Base-by-base conservation (phyloP, 2,888 invertebrate genomes). In the Holacanthella duospinosa region DNA sequence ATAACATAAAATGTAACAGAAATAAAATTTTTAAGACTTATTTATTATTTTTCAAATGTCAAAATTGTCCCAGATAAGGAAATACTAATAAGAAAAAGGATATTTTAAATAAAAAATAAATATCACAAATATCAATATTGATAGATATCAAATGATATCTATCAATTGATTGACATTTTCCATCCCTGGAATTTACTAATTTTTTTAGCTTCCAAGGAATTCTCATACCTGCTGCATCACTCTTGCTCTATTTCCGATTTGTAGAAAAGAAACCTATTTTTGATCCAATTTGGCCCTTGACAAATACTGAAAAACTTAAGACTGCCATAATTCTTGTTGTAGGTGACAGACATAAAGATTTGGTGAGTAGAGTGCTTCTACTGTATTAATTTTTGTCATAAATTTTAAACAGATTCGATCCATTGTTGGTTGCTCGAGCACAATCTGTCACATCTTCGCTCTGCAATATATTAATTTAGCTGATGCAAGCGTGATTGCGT, bases 391-490 rank as follows among this genome's bases (percentile, higher is more conserved):
- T 57, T 53, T 53, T 53, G 43, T 19, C 56, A 54, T 43, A 24
- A 43, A 27, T 60, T 60, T 26, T 25, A 43, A 43, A 28, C 21
- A 70, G 70, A 54, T 67, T 28, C 62, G 68, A 29, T 69, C 68
- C 0, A 58, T 71, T 28, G 57, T 68, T 0, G 69, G 68, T 2
- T 65, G 68, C 25, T 64, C 69, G 1, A 59, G 67, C 24, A 63
- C 66, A 3, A 63, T 71, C 28, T 64, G 66, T 19, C 61, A 68
- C 12, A 67, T 68, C 29, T 69, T 64, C 44, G 63, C 69, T 2
- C 56, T 71, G 25, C 60, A 64, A 21, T 71, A 68, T 61, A 54
- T 69, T 29, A 65, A 63, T 2, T 61, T 69, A 19, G 68, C 65
- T 12, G 69, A 69, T 55, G 60, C 67, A 1, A 63, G 67, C 19